Evolutionary conservation across 1,140 invertebrate genomes (phyloP), one percentile per base, ranked within the genome.

Genomic region (Lordiphosa mommai): DNA sequence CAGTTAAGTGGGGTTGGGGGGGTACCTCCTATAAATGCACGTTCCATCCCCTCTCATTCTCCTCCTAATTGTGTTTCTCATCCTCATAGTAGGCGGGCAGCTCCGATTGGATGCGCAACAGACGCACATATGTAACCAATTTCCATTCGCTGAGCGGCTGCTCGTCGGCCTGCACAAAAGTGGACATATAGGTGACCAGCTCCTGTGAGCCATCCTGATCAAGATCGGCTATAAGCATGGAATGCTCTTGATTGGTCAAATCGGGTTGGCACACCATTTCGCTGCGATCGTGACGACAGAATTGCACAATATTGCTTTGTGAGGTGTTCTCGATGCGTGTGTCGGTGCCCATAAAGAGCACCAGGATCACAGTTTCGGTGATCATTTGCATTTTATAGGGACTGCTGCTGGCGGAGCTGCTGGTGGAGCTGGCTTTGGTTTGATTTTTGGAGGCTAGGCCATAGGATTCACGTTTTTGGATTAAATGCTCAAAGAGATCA

Each of bases 311-410:
- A 63, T 94, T 92, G 32, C 91, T 94, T 74, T 94, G 92, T 84
- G 93, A 95, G 1, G 93, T 92, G 84, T 95, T 95, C 36, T 94
- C 93, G 64, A 92, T 92, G 64, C 93, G 92, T 3, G 92, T 91
- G 63, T 94, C 92, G 9, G 93, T 91, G 43, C 92, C 92, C 86
- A 94, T 94, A 77, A 95, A 94, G 6, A 93, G 92, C 12, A 95
- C 92, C n/a, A 95, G 89, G 1, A 94, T 91, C n/a, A 95, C 92
- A 30, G 92, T 91, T 84, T 95, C 94, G 0, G 92, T 93, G 10
- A 95, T 86, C 73, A 70, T 73, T 38, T 88, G 74, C 85, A 88
- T 88, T 40, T 88, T 88, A 38, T 87, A 87, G 48, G 40, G 40
- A 8, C 66, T 79, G 20, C 73, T 61, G 4, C 10, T 36, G 2